Conservation (phyloP, 2,888 invertebrate species). For the Adelphocoris suturalis region DNA sequence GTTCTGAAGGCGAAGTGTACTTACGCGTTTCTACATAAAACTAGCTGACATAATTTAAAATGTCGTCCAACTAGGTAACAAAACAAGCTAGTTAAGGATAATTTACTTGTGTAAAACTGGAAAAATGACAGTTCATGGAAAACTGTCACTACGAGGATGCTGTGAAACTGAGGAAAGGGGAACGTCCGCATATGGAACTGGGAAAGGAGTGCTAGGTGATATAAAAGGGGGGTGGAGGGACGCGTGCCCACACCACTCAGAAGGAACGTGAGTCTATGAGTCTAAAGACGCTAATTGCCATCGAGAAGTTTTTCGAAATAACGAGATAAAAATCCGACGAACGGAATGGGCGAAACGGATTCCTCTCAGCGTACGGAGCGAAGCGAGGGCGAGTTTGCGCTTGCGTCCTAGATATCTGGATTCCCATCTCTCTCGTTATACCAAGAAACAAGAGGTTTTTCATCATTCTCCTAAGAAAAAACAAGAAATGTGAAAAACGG, state of each 20-base stretch:
- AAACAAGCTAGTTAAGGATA: too few relatives aligned
- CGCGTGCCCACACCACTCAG: slow-evolving; percentile 25
- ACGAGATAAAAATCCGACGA: slow-evolving; percentile 44
- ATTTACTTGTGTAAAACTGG: too few relatives aligned
- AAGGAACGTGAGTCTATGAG: slow-evolving; percentile 52
- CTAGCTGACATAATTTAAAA: too few relatives aligned
- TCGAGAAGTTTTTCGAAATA: slow-evolving; percentile 42
- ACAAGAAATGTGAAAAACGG: background rate
- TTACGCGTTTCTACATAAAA: too few relatives aligned
- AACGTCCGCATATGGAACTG: background rate
- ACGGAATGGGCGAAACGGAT: background rate
- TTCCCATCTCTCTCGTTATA: slow-evolving; percentile 18
- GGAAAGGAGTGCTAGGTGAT: background rate
- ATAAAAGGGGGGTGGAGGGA: background rate
- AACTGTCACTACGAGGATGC: background rate
- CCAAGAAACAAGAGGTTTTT: background rate
- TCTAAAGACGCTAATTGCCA: slow-evolving; percentile 29
- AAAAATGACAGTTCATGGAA: background rate
- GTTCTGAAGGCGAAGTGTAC: too few relatives aligned
- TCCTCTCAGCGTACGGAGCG: background rate
- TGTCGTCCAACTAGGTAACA: too few relatives aligned
- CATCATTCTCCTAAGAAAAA: background rate
- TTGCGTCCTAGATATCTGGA: slow-evolving; percentile 22
- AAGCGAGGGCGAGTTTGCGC: slow-evolving; percentile 9
- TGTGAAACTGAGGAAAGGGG: background rate